phyloP scores from a whole-genome alignment of 1,140 invertebrate species.

The Pantala flavescens region DNA sequence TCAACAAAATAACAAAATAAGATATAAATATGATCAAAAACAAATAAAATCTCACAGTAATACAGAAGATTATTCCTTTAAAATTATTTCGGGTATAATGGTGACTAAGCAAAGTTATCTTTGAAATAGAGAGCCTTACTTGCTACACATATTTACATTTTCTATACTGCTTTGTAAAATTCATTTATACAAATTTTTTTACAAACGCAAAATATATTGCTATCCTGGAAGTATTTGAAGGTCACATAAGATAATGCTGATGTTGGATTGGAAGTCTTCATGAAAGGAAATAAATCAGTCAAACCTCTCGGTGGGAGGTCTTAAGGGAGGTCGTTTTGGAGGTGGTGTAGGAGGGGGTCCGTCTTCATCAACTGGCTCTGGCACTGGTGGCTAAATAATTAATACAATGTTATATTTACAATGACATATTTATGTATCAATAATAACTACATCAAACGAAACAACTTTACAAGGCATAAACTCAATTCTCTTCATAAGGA shows the following conservation, averaged over 20 bases:
- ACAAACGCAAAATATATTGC: background rate
- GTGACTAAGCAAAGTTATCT: background rate
- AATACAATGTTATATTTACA: constrained; percentile 20
- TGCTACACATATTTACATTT: background rate
- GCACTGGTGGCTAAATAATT: constrained; percentile 28
- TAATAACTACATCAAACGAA: background rate
- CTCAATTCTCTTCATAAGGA: background rate
- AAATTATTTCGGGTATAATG: background rate
- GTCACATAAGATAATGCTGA: background rate
- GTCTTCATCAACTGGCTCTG: constrained; percentile 32
- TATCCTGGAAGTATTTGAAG: background rate
- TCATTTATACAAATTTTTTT: background rate
- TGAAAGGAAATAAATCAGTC: background rate
- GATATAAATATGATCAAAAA: too few relatives aligned
- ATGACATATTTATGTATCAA: background rate
- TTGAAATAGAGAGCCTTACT: background rate
- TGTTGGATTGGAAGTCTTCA: background rate
- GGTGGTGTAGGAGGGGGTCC: constrained; percentile 43
- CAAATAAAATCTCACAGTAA: too few relatives aligned
- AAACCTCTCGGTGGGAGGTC: constrained; percentile 19
- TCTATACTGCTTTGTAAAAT: background rate
- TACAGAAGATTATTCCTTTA: too few relatives aligned
- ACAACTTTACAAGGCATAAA: background rate
- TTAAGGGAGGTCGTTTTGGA: constrained; percentile 40
- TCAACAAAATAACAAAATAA: too few relatives aligned